Evolutionary conservation across 2,113 vertebrate genomes (phyloP), one percentile per base, ranked within the genome.

Genomic region (Lagenorhynchus albirostris): DNA sequence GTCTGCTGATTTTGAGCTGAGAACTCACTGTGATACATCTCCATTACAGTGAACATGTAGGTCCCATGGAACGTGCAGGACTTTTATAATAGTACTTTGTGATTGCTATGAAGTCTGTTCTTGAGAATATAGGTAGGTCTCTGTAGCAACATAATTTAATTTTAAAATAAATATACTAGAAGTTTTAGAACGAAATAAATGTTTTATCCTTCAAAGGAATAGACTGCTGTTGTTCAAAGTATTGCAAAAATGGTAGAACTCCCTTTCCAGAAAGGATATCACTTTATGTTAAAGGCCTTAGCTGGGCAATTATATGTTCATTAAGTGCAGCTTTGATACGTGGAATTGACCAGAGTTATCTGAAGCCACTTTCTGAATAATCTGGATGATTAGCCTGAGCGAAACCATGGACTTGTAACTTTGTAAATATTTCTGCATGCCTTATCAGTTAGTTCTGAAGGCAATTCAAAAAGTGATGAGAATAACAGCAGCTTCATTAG

Each of bases 361-460:
- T 68, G 81, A 76, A 74, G 25, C 23, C 83, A 95, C 55, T 91
- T 95, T 77, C 33, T 93, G 33, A 93, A 68, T 95, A 81, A 83
- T 76, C n/a, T 82, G 62, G 55, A 81, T 53, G 76, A 89, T 44
- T 95, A 92, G 80, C 84, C n/a, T 63, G 26, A 95, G 14, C 50
- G 44, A 88, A 88, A n/a, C 6, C 31, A 13, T 41, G 76, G 36
- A 87, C 4, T 81, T 89, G 60, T 18, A 55, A 23, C 60, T 80
- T 86, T 89, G 47, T 70, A 68, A 71, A 60, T 89, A 96, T 96
- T 96, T 85, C 81, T 90, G n/a, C 60, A 77, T 93, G 25, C 79
- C 36, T 92, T 95, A 47, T 73, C 76, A 88, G 50, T 96, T 74
- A 80, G 71, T 84, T 93, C 71, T 79, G 50, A 96, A 63, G 89